Base-by-base conservation (phyloP, 2,888 invertebrate species). In the Melanargia galathea region DNA sequence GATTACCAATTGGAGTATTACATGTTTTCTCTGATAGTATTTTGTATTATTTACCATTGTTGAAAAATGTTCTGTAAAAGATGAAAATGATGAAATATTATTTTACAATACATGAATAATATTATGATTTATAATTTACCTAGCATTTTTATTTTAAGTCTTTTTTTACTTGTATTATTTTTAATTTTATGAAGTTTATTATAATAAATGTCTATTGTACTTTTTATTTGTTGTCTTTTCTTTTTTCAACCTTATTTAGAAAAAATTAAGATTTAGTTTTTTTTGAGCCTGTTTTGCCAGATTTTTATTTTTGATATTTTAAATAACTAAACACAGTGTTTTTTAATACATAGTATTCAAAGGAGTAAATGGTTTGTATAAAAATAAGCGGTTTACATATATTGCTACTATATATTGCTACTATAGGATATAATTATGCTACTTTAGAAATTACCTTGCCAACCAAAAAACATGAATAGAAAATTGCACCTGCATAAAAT, bases 181-280 rank as follows among this genome's bases (percentile, higher is more conserved):
- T 75, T 62, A 66, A 72, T 77, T 80, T 79, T 76, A 76, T 77
- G 79, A 74, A 74, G 73, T 78, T 78, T 71, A 72, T 72, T 30
- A 69, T 70, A 71, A 71, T 69, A 75, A 76, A 72, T 65, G 62
- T 63, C 58, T 65, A 60, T 60, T 60, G 56, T 63, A 56, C 54
- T 57, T 64, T 65, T 65, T 20, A 35, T 62, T 56, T 38, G 60
- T 57, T 67, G 51, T 63, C 60, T 67, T 67, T 63, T 33, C 60
- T 65, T 57, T 58, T 2, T 57, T 52, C 11, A 20, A 33, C 62
- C 60, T 62, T 40, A 20, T 38, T 56, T 30, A 3, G 40, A 35
- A 61, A 70, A 59, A 58, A 48, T 55, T 20, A 68, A 66, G 57
- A 13, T 2, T 16, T 11, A 16, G 20, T 3, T 52, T 35, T 33